phyloP scores from a whole-genome alignment of 2,113 vertebrate genomes.

The Leucosticte australis region DNA sequence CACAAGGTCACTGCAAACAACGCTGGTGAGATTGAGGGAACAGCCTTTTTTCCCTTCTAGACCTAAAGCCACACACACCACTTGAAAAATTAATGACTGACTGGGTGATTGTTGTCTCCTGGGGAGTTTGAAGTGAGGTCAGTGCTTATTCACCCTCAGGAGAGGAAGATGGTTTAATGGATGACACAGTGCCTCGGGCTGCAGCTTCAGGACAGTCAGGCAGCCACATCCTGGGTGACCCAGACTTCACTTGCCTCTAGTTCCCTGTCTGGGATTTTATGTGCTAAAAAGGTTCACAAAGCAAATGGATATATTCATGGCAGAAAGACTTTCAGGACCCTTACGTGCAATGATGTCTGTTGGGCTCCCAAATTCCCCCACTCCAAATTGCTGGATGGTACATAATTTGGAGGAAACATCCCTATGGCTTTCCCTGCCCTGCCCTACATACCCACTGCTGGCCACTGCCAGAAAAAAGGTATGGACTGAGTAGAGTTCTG shows the following conservation, averaged over 20 bases:
- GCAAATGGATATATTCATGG: neutral
- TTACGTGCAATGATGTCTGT: neutral
- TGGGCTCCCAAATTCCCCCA: neutral
- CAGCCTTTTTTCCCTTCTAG: neutral
- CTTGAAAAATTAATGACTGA: conserved; percentile 11
- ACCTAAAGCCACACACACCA: neutral
- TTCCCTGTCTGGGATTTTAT: neutral
- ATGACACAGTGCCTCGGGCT: neutral
- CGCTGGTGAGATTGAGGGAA: neutral
- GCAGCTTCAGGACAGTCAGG: neutral
- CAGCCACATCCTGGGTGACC: neutral
- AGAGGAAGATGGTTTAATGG: neutral
- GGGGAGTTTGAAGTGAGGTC: neutral
- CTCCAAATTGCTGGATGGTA: neutral
- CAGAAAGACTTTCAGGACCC: neutral
- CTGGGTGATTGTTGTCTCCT: neutral
- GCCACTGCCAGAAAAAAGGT: neutral
- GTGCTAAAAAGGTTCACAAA: neutral
- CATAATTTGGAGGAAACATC: neutral
- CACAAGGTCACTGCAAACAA: neutral
- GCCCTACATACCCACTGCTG: neutral
- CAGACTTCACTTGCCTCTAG: neutral
- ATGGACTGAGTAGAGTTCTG: neutral
- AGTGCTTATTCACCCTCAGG: neutral
- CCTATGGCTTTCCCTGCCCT: neutral